Base-by-base conservation (phyloP, 1,140 invertebrate genomes). In the Spodoptera litura region DNA sequence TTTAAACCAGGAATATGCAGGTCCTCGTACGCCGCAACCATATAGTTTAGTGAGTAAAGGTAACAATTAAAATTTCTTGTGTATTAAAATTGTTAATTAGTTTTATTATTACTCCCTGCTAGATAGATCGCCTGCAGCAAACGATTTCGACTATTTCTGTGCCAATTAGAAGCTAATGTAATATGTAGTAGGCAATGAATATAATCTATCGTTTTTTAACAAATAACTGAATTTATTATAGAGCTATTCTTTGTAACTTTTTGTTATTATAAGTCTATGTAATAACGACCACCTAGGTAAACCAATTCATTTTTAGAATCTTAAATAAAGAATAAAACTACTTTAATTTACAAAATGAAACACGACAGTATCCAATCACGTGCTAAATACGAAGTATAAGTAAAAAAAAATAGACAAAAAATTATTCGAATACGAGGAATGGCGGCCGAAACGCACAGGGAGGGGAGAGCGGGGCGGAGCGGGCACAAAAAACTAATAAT, bases 401-500 rank as follows among this genome's bases (percentile, higher is more conserved):
- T 71, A 87, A 82, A 90, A 89, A 89, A 90, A 92, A 89, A 85
- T 79, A 70, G 74, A 91, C 86, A 92, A 92, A 91, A 93, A 90
- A 82, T 89, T 87, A 78, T 84, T 83, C 84, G 88, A 87, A 87
- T 85, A 85, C 87, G 85, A 84, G 83, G 86, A 90, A 93, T 93
- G 91, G 91, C 90, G 87, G 88, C 88, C 80, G 84, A 78, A 62
- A 79, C 68, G 78, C 73, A 64, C 76, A 74, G 84, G 83, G 78
- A 83, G 83, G 85, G 88, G 73, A n/a, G 85, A 85, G 87, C 59
- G 77, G 76, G 58, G 77, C 68, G 76, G 84, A 89, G 90, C 87
- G 89, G 91, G 87, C 73, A 89, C 88, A 91, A 93, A 93, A 93
- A 93, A 94, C 93, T 94, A 94, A 94, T 93, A 94, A 94, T 94